Conservation (phyloP, 2,113 vertebrate genomes). For the Pterocles orientalis region DNA sequence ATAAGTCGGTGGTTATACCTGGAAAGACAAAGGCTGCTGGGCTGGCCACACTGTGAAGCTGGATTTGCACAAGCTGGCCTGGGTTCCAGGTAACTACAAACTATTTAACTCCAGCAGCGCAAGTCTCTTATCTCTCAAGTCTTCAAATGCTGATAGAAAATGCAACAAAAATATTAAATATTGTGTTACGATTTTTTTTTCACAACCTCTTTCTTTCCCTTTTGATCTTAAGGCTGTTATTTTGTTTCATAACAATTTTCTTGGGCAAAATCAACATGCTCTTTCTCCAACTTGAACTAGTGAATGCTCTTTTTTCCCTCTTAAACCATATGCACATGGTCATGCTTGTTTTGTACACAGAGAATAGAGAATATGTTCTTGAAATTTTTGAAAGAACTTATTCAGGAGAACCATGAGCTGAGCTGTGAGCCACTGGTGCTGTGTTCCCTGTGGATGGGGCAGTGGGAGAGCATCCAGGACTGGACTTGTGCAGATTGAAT, state of each 20-base stretch:
- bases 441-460: neutral
- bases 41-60: neutral
- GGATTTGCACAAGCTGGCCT: neutral
- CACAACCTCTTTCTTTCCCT: neutral
- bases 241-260: conserved; percentile 12
- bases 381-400: neutral
- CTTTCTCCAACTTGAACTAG: neutral
- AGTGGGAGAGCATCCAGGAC: neutral
- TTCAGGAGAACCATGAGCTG: neutral
- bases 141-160: neutral
- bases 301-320: neutral
- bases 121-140: neutral
- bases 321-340: neutral
- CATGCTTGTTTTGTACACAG: neutral
- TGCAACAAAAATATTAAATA: neutral
- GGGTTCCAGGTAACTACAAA: neutral
- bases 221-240: neutral
- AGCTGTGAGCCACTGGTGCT: neutral
- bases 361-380: neutral
- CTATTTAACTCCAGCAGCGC: neutral
- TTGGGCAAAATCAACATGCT: neutral
- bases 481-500: neutral
- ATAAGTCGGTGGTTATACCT: neutral
- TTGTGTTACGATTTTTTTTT: neutral
- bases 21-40: neutral